Conservation (phyloP, 2,888 invertebrate species). For the Epinotia demarniana region DNA sequence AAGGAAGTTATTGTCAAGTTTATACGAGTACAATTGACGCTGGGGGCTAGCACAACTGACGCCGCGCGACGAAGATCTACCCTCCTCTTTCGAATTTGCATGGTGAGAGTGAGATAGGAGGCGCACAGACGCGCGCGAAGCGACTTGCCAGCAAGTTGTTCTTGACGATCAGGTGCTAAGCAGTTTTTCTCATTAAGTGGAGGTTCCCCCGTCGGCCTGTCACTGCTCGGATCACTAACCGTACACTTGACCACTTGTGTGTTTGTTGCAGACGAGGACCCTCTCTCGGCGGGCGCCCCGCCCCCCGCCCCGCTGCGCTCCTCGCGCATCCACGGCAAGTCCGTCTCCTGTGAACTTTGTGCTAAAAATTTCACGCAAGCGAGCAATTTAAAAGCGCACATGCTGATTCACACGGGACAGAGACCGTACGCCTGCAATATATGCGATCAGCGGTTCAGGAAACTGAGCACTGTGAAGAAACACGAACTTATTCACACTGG, state of each 20-base stretch:
- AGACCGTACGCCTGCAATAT: not conserved
- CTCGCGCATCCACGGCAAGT: not conserved
- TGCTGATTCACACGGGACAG: not conserved
- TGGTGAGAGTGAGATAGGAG: no score
- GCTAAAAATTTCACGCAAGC: not conserved
- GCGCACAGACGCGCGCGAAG: no score
- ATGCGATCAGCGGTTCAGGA: not conserved
- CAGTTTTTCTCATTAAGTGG: no score
- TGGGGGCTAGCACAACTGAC: no score
- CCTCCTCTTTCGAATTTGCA: no score
- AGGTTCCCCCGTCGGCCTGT: no score
- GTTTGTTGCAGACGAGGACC: not conserved
- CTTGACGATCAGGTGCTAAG: no score
- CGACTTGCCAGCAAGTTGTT: no score
- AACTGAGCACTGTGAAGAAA: not conserved
- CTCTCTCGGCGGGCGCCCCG: not conserved
- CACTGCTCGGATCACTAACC: no score
- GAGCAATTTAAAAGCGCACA: constrained; percentile 1
- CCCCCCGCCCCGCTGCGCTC: not conserved
- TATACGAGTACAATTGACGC: no score
- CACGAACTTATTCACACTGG: not conserved
- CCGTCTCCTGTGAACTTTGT: not conserved
- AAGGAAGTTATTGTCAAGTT: no score
- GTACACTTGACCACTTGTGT: not conserved
- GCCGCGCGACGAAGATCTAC: no score